Percentiles rank a stretch among this genome's conserved stretches.
phyloP scores from a whole-genome alignment of 2,113 vertebrate genomes.

The Puffinus mauretanicus region DNA sequence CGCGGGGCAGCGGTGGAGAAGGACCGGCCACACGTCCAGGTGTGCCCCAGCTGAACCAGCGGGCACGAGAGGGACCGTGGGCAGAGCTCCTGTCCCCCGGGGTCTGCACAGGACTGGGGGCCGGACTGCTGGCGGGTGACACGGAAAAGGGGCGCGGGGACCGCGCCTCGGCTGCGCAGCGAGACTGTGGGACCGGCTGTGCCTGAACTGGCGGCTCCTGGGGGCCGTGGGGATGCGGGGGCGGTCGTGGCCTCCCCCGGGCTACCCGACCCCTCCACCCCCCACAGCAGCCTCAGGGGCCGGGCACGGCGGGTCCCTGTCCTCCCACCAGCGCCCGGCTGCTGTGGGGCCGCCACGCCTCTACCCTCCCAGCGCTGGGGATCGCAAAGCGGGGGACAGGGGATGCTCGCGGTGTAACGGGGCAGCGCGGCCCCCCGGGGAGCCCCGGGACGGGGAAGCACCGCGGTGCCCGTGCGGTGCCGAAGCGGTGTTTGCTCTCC shows the following conservation, averaged over 20 bases:
- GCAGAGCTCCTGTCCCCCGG: not conserved
- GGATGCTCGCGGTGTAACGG: not conserved
- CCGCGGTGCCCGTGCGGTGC: not conserved
- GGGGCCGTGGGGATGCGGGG: not conserved
- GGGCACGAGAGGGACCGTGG: too few species aligned
- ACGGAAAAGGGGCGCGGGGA: not conserved
- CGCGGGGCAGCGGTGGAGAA: not conserved
- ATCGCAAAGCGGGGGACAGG: not conserved
- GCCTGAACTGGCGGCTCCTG: not conserved
- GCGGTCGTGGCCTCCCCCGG: not conserved
- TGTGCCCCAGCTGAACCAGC: not conserved
- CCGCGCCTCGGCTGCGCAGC: not conserved
- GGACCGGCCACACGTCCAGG: not conserved
- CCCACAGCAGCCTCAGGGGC: not conserved
- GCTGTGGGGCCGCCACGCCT: too few species aligned
- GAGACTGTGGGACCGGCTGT: not conserved
- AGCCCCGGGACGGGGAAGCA: not conserved
- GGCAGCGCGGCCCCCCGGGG: not conserved
- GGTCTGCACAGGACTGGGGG: not conserved
- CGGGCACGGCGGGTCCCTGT: not conserved
- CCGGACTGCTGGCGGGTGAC: not conserved
- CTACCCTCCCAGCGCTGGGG: fast-evolving
- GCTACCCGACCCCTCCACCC: fast-evolving
- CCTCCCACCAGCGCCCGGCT: not conserved
- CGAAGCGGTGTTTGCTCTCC: not conserved